These are phyloP conservation scores for Xerus inauris DNA, from an alignment of 2,113 vertebrate species.

Conservation along the genomic window DNA sequence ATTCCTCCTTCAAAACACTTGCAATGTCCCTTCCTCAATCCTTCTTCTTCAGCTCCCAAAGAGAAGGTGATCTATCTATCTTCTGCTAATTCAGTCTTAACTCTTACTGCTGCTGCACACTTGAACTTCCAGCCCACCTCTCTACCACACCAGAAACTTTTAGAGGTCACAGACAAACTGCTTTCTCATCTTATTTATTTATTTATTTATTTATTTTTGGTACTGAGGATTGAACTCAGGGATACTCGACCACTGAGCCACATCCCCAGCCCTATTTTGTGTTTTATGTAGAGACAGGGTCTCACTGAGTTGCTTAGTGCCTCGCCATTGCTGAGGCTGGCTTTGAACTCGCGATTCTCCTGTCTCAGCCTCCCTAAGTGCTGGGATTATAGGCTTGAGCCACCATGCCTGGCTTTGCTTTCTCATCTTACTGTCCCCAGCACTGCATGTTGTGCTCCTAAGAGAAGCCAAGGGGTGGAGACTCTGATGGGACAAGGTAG, in stretches of 20 bases:
- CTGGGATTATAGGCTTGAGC: too few species aligned
- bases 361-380: too few species aligned
- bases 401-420: too few species aligned
- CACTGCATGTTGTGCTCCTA: rapidly evolving
- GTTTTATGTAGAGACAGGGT: too few species aligned
- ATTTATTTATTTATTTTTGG: too few species aligned
- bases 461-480: neutral
- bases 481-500: neutral
- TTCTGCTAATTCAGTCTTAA: neutral
- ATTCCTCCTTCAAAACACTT: neutral
- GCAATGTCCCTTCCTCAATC: neutral
- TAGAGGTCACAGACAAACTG: rapidly evolving
- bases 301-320: too few species aligned
- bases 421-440: neutral
- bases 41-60: neutral
- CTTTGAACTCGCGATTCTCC: too few species aligned
- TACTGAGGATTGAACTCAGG: too few species aligned
- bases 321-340: too few species aligned
- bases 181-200: too few species aligned
- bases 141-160: rapidly evolving
- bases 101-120: rapidly evolving
- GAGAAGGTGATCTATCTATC: neutral
- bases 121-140: neutral
- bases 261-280: too few species aligned
- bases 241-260: too few species aligned